These are phyloP conservation scores for Nipponia nippon DNA, from an alignment of 2,113 vertebrate genomes.

Conservation along the genomic window DNA sequence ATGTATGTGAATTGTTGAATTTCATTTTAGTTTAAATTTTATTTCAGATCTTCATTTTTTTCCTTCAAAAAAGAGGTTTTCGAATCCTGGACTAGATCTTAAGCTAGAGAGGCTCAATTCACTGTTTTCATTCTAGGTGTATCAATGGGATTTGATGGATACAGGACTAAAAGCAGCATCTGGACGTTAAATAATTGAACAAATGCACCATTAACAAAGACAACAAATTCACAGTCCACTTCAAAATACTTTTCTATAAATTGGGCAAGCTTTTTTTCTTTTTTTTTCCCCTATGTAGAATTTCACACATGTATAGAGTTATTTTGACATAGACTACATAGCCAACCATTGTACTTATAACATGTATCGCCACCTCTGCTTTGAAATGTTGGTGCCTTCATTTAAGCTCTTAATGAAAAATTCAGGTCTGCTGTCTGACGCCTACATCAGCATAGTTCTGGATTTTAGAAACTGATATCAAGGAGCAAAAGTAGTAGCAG, in stretches of 20 bases:
- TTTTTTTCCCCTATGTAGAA: not conserved
- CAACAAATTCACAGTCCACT: not conserved
- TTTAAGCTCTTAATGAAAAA: not conserved
- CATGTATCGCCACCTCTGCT: not conserved
- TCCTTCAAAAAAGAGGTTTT: not conserved
- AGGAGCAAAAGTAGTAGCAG: not conserved
- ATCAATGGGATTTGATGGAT: not conserved
- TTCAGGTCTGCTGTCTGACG: not conserved
- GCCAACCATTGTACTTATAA: not conserved
- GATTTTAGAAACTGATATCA: not conserved
- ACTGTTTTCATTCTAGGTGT: not conserved
- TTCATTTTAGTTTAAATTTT: not conserved
- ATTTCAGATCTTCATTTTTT: not conserved
- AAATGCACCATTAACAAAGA: not conserved
- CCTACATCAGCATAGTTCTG: not conserved
- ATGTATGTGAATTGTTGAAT: not conserved
- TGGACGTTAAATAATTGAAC: not conserved
- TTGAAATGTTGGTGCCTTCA: not conserved
- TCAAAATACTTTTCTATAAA: not conserved
- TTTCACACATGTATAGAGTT: not conserved
- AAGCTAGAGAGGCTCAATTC: not conserved
- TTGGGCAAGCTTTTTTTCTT: fast-evolving
- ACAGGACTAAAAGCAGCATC: not conserved
- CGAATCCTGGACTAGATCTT: not conserved
- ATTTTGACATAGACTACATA: not conserved